Conservation (phyloP, 1,140 invertebrate species). For the Eupristina koningsbergeri region DNA sequence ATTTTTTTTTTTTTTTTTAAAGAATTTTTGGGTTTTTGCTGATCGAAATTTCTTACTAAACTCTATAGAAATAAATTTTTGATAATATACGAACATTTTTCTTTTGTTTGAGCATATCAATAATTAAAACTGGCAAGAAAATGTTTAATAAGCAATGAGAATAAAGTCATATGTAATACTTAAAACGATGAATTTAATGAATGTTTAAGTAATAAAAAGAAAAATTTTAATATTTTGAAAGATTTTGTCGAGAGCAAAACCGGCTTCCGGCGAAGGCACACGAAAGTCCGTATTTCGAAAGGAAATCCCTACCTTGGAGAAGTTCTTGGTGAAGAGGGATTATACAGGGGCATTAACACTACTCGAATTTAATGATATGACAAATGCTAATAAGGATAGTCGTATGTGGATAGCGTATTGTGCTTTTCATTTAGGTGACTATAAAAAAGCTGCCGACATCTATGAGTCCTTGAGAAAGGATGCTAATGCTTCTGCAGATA, state of each 20-base stretch:
- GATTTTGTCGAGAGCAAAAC: conserved; percentile 83
- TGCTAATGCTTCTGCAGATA: conserved; percentile 69
- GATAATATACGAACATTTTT: too few species aligned
- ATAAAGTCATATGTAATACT: too few species aligned
- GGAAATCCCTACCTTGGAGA: conserved; percentile 86
- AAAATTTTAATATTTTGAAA: conserved; percentile 59
- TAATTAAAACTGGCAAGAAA: too few species aligned
- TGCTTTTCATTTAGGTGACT: conserved; percentile 95
- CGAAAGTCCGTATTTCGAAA: conserved; percentile 67
- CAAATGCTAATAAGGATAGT: conserved; percentile 64
- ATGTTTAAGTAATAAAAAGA: too few species aligned
- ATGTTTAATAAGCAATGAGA: too few species aligned
- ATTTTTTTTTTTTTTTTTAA: too few species aligned
- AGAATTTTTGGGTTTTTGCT: too few species aligned
- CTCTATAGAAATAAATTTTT: too few species aligned
- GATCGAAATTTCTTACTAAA: too few species aligned
- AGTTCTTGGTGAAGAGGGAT: conserved; percentile 91
- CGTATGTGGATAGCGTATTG: conserved; percentile 93
- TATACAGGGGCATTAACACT: conserved; percentile 95
- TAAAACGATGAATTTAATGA: too few species aligned
- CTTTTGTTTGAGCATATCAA: too few species aligned
- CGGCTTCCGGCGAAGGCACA: conserved; percentile 75
- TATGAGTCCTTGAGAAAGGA: conserved; percentile 76
- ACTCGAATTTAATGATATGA: conserved; percentile 82
- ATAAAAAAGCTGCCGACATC: conserved; percentile 86